Percentiles rank a stretch among this genome's conserved stretches.
phyloP scores from a whole-genome alignment of 2,113 vertebrate genomes.

The Aspiorhynchus laticeps region DNA sequence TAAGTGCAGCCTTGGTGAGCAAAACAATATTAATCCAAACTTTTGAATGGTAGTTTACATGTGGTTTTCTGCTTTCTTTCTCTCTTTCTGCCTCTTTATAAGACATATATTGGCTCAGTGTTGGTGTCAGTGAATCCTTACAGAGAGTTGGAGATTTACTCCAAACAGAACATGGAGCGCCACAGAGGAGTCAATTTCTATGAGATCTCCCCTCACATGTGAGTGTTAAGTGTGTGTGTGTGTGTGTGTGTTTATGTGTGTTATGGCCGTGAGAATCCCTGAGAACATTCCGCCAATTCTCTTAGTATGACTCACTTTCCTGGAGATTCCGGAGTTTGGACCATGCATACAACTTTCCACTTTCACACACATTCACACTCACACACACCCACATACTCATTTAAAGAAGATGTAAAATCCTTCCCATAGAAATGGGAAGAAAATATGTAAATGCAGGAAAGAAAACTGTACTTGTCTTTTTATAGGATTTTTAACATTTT shows the following conservation, averaged over 20 bases:
- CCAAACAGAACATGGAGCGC: constrained; percentile 92
- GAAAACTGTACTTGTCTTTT: neutral
- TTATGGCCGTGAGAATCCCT: constrained; percentile 31
- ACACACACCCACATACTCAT: neutral
- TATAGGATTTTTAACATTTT: too few species aligned
- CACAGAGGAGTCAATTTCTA: constrained; percentile 98
- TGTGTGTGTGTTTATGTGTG: constrained; percentile 49
- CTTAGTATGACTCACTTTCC: constrained; percentile 55
- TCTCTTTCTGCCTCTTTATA: constrained; percentile 46
- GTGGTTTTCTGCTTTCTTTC: neutral
- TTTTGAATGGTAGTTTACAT: neutral
- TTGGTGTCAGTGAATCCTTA: constrained; percentile 97
- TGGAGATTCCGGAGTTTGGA: constrained; percentile 54
- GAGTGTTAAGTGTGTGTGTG: constrained; percentile 61
- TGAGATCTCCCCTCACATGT: constrained; percentile 98
- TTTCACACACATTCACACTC: constrained; percentile 16
- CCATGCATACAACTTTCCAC: constrained; percentile 13
- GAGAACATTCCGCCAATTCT: constrained; percentile 55
- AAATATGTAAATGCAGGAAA: neutral
- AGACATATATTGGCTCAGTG: constrained; percentile 96
- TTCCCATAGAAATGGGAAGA: neutral
- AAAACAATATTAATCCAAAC: neutral
- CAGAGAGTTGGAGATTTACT: constrained; percentile 96
- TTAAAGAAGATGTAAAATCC: neutral
- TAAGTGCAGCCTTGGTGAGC: neutral